Evolutionary conservation across 2,888 invertebrate species (phyloP).

Genomic region (Globia sparganii): DNA sequence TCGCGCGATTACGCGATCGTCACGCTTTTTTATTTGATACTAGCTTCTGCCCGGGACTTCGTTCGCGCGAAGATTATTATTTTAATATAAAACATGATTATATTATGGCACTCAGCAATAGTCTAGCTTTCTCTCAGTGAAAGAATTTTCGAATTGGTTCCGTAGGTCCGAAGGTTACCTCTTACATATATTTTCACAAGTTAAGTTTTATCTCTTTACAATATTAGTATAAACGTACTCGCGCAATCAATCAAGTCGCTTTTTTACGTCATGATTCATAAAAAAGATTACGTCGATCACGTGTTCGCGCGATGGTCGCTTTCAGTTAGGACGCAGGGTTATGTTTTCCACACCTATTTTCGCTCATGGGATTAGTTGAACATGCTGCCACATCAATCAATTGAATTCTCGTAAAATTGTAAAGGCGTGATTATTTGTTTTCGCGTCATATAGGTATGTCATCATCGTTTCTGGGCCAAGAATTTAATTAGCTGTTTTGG

Average conservation of each 20-base stretch:
- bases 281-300: background rate
- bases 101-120: background rate
- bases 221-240: background rate
- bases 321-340: background rate
- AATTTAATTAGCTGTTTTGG: slow-evolving; percentile 12
- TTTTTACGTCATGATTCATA: background rate
- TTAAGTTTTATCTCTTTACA: background rate
- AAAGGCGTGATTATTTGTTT: background rate
- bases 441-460: background rate
- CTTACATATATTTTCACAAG: background rate
- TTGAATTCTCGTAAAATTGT: background rate
- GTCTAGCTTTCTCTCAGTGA: background rate
- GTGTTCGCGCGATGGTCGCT: background rate
- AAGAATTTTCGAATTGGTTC: background rate
- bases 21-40: background rate
- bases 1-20: background rate
- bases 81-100: background rate
- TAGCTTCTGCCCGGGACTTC: background rate
- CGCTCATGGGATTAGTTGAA: background rate
- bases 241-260: background rate
- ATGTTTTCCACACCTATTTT: slow-evolving; percentile 8
- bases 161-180: background rate
- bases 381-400: background rate
- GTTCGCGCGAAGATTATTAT: background rate
- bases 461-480: slow-evolving; percentile 1